Base-by-base conservation (phyloP, 2,113 vertebrate genomes). In the Seriola rivoliana region DNA sequence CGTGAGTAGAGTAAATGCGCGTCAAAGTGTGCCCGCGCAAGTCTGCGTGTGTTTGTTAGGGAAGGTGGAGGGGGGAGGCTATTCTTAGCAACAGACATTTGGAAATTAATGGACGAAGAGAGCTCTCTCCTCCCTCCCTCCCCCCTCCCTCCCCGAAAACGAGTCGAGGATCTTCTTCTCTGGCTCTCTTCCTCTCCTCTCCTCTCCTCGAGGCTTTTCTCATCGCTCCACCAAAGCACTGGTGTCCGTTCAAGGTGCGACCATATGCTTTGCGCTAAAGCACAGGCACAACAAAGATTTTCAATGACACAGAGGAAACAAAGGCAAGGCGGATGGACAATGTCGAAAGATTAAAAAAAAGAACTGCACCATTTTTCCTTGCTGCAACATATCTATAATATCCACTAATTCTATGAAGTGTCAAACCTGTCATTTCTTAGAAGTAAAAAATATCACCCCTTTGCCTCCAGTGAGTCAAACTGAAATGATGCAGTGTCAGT, bases 1-100 rank as follows among this genome's bases (percentile, higher is more conserved):
- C 86, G 72, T 68, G 76, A 48, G 66, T 4, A 21, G 78, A 65
- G 66, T 59, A 74, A 40, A 80, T 44, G 90, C 81, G 57, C 84
- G 82, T 72, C 78, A 76, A 38, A 40, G 80, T 72, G 72, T 38
- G 72, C 70, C 44, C 67, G 81, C 75, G 55, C 38, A 8, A 58
- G 83, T 58, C 81, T 77, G 81, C 62, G 59, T 82, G 87, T 87
- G 84, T 92, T 83, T 72, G 85, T 82, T 79, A 81, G 82, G 65
- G 84, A 90, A 85, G 88, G 89, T 83, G 85, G 81, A 69, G 75
- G 81, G 72, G 62, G 76, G 71, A 63, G 77, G 88, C 94, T 95
- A 95, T 94, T 95, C 88, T 94, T 94, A 94, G 93, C 87, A 89
- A 84, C 91, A 94, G 92, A 94, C 93, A 92, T 93, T 94, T 94